Evolutionary conservation across 1,140 invertebrate species (phyloP), one percentile per base, ranked within the genome.

Genomic region (Plectrocnemia conspersa): DNA sequence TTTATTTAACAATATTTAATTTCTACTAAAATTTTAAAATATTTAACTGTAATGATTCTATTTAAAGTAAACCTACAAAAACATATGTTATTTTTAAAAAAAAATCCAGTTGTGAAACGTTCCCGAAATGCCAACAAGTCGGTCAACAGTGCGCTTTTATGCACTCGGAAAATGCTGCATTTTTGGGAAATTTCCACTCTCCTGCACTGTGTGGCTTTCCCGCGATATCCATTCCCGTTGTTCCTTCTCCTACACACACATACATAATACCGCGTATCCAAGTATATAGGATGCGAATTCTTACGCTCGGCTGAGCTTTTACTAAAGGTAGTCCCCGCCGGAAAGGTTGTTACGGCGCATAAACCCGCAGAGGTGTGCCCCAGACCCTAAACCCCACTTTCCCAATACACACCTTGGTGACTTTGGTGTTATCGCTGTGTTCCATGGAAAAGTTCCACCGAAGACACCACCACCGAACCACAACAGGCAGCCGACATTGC

Each of bases 201-300:
- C 27, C 47, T 49, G 47, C 32, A 22, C 47, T 49, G 47, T 19
- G 35, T n/a, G n/a, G n/a, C n/a, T n/a, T 33, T 49, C 35, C 22
- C 33, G 27, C 44, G 42, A 33, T 48, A 55, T 55, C 53, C 53
- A 38, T 47, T 38, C 45, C 25, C 33, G 47, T 46, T 55, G 53
- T 55, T 47, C 53, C 53, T 55, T 55, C 19, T 24, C 33, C 35
- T 42, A 52, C 13, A n/a, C n/a, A n/a, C n/a, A n/a, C n/a, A n/a
- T n/a, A n/a, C n/a, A n/a, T n/a, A n/a, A n/a, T n/a, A n/a, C n/a
- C n/a, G n/a, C n/a, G n/a, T n/a, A n/a, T n/a, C n/a, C n/a, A n/a
- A n/a, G n/a, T n/a, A 38, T 54, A 46, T 32, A 50, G 57, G 57
- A 59, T 54, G 52, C 52, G 48, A 59, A 59, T 59, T 59, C 52